phyloP scores from a whole-genome alignment of 2,888 invertebrate genomes.

The Acleris literana region DNA sequence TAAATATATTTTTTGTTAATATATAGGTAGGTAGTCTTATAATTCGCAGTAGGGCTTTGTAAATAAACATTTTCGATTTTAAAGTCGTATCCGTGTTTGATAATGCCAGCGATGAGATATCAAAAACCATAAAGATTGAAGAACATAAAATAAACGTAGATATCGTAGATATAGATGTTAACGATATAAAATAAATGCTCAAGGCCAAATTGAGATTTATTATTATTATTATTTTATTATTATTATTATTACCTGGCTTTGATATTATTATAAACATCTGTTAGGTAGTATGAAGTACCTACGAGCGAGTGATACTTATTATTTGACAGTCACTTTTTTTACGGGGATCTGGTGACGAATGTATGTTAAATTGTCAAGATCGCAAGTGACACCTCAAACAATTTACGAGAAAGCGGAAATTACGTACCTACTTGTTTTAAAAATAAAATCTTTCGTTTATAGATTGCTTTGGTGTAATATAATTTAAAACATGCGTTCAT shows the following conservation, averaged over 20 bases:
- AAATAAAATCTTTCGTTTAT: no score
- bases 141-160: conserved; percentile 16
- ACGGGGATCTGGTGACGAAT: no score
- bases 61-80: no score
- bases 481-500: no score
- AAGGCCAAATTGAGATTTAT: conserved; percentile 24
- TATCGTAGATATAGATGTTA: conserved; percentile 16
- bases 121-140: background rate
- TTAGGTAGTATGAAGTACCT: conserved; percentile 30
- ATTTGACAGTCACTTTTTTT: conserved; percentile 8
- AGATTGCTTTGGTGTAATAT: no score
- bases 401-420: no score
- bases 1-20: conserved; percentile 32
- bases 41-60: no score
- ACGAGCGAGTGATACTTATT: conserved; percentile 6
- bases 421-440: no score
- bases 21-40: background rate
- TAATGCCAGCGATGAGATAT: conserved; percentile 2
- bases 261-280: conserved; percentile 27
- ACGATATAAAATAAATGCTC: conserved; percentile 26
- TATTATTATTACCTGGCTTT: no score
- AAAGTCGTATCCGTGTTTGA: background rate
- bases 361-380: no score
- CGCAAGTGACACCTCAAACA: no score
- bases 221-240: no score